Evolutionary conservation across 2,888 invertebrate species (phyloP), one percentile per base, ranked within the genome.

Genomic region (Gnatocerus cornutus): DNA sequence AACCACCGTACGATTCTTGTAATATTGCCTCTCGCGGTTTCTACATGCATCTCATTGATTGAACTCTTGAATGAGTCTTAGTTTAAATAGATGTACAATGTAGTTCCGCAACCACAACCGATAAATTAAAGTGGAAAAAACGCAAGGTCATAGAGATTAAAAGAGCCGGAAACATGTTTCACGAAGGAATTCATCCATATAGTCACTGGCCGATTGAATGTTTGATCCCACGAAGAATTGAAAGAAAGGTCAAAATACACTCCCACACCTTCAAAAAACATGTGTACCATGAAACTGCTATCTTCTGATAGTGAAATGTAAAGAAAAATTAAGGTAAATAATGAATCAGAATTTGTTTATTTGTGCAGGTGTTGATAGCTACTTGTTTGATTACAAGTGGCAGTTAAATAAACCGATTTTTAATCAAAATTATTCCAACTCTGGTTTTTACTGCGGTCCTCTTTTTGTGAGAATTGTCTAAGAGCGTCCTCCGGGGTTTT

Each of bases 71-170:
- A 46, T 46, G 46, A 46, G 16, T 16, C 13, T 27, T 16, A 46
- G 5, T 46, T 12, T 8, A 46, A 46, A 46, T 16, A 27, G 1
- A 21, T 16, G 9, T 46, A 21, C 46, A n/a, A 21, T 16, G 46
- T 10, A 10, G 21, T 52, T 41, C 13, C n/a, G 41, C 41, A 6
- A n/a, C n/a, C n/a, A 41, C 41, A 41, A 41, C n/a, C 41, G 12
- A 41, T 41, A n/a, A 52, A 52, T 52, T 52, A 30, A 52, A 52
- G n/a, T 52, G 29, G 48, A 52, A 52, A 52, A 53, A 53, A 53
- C 53, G 53, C 53, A 53, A 53, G 53, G 53, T 53, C 53, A 53
- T 13, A 12, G 16, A 27, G 37, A 37, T 41, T 33, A 21, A 52
- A 52, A 53, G n/a, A 53, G 53, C 55, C 39, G 55, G 55, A 55